Percentiles rank a stretch among this genome's conserved stretches.
Evolutionary conservation across 2,797 vertebrate species (phyloP).

Genomic region (Diplodus sargus): DNA sequence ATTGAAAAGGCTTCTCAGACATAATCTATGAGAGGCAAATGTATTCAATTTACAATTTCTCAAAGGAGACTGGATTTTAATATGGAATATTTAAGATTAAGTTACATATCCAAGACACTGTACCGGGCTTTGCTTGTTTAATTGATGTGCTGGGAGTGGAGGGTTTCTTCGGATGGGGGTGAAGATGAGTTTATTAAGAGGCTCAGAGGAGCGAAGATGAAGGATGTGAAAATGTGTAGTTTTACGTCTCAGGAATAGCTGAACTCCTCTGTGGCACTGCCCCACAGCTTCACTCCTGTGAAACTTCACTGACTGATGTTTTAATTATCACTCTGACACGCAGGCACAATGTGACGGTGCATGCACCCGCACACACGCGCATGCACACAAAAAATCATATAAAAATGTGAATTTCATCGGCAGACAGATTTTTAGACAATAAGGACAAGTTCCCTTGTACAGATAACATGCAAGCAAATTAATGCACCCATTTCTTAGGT

Average conservation of each 20-base stretch:
- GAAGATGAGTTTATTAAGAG: conserved; percentile 74
- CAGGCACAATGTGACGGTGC: conserved; percentile 23
- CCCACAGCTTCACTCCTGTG: conserved; percentile 50
- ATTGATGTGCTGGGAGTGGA: conserved; percentile 65
- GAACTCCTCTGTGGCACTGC: conserved; percentile 58
- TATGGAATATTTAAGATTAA: conserved; percentile 63
- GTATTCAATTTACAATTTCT: conserved; percentile 53
- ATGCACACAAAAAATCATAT: conserved; percentile 16
- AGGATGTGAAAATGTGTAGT: conserved; percentile 64
- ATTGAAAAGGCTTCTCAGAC: conserved; percentile 30
- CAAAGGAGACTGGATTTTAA: conserved; percentile 54
- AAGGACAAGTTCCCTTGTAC: not conserved
- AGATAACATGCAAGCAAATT: conserved; percentile 20
- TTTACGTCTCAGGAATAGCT: conserved; percentile 59
- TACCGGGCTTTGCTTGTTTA: conserved; percentile 62
- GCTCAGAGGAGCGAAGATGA: conserved; percentile 65
- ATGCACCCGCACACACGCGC: conserved; percentile 4
- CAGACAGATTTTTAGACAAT: conserved; percentile 15
- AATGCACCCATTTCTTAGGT: not conserved
- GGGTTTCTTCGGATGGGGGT: conserved; percentile 52
- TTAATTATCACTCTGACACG: conserved; percentile 69
- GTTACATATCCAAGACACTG: conserved; percentile 58
- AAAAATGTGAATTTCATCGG: not conserved
- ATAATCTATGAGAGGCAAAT: conserved; percentile 41
- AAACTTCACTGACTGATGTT: conserved; percentile 64